Conservation (phyloP, 2,888 invertebrate species). For the Lomographa bimaculata region DNA sequence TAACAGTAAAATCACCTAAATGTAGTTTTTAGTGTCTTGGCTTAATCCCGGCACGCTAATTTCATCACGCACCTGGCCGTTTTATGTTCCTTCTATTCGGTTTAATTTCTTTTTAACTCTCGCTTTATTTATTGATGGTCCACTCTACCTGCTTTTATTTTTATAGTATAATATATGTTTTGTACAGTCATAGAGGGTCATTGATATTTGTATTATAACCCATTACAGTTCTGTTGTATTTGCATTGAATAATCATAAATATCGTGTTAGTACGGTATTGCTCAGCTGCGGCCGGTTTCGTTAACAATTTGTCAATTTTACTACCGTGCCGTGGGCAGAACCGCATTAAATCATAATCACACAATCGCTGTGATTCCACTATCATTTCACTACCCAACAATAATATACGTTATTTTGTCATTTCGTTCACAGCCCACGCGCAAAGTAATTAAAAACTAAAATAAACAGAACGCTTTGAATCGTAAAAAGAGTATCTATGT, state of each 20-base stretch:
- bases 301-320: conserved; percentile 57
- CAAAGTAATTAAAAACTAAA: conserved; percentile 83
- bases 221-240: conserved; percentile 21
- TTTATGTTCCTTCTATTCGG: conserved; percentile 31
- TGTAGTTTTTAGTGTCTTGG: conserved; percentile 32
- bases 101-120: conserved; percentile 31
- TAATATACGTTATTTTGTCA: conserved; percentile 69
- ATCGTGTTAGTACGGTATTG: conserved; percentile 45
- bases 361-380: conserved; percentile 42
- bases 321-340: conserved; percentile 49
- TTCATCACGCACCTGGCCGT: conserved; percentile 32
- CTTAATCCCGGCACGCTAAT: conserved; percentile 32
- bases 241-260: conserved; percentile 46
- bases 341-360: conserved; percentile 55
- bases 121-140: conserved; percentile 22
- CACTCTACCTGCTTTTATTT: conserved; percentile 23
- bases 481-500: conserved; percentile 81
- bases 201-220: conserved; percentile 19
- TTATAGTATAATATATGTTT: conserved; percentile 14
- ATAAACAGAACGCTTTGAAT: conserved; percentile 81
- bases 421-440: conserved; percentile 72
- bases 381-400: conserved; percentile 39
- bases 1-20: conserved; percentile 25
- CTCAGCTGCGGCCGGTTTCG: conserved; percentile 39
- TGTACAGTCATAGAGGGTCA: conserved; percentile 9